Conservation (phyloP, 1,140 invertebrate species). For the Aphis gossypii region DNA sequence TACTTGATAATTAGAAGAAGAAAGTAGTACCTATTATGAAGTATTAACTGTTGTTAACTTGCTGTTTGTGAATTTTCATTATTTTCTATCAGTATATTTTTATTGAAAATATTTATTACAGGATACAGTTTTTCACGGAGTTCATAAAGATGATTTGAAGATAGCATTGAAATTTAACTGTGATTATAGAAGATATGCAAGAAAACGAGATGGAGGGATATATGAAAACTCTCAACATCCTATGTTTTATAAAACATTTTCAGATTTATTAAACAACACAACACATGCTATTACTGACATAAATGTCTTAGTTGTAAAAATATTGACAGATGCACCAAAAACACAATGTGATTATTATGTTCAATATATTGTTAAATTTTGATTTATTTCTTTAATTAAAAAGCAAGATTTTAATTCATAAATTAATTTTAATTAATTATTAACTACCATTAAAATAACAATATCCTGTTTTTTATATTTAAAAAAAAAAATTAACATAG, state of each 20-base stretch:
- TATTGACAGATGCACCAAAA: background rate
- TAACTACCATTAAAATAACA: background rate
- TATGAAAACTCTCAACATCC: background rate
- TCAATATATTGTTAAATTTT: conserved; percentile 18
- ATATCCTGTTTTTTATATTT: background rate
- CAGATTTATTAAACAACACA: background rate
- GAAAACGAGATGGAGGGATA: background rate
- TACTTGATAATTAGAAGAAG: too few relatives aligned
- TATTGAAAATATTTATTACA: background rate
- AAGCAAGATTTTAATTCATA: background rate
- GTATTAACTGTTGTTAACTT: too few relatives aligned
- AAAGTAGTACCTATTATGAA: too few relatives aligned
- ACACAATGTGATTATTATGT: conserved; percentile 33
- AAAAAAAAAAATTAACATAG: background rate
- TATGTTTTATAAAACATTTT: background rate
- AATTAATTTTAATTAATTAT: background rate
- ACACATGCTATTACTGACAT: background rate
- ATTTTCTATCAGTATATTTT: too few relatives aligned
- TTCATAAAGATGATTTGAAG: background rate
- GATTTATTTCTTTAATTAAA: background rate
- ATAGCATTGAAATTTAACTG: conserved; percentile 29
- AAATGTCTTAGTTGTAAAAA: conserved; percentile 17
- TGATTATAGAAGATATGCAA: background rate
- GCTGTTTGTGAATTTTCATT: too few relatives aligned
- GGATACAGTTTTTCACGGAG: background rate